phyloP scores from a whole-genome alignment of 1,140 invertebrate species.

The Drosophila littoralis region DNA sequence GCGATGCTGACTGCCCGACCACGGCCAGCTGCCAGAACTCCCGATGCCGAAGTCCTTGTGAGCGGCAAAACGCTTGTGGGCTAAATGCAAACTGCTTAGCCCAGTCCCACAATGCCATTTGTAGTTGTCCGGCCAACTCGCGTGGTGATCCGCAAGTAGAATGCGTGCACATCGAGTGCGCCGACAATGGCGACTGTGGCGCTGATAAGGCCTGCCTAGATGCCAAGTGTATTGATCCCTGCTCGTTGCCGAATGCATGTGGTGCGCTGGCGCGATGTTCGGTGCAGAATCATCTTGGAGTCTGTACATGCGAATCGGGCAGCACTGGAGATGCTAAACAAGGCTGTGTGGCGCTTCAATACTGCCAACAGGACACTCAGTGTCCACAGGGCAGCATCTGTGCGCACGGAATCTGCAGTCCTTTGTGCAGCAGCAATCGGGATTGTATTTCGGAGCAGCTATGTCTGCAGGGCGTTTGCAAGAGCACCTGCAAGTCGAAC shows the following conservation, averaged over 20 bases:
- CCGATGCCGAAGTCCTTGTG: constrained; percentile 92
- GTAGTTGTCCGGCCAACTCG: constrained; percentile 91
- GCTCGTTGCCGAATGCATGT: constrained; percentile 91
- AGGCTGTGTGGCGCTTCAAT: constrained; percentile 91
- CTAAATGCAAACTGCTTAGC: constrained; percentile 90
- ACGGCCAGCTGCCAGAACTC: constrained; percentile 91
- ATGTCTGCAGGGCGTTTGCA: constrained; percentile 91
- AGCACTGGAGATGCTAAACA: constrained; percentile 93
- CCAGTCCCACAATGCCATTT: constrained; percentile 88
- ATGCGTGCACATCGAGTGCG: constrained; percentile 91
- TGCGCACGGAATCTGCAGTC: constrained; percentile 91
- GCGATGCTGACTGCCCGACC: constrained; percentile 91
- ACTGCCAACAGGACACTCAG: constrained; percentile 90
- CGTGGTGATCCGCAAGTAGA: constrained; percentile 89
- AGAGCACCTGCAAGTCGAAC: constrained; percentile 91
- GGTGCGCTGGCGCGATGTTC: constrained; percentile 91
- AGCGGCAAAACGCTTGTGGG: constrained; percentile 88
- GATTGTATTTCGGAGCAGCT: constrained; percentile 93
- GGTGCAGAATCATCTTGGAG: constrained; percentile 89
- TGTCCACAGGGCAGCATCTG: constrained; percentile 93
- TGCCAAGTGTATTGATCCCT: constrained; percentile 92
- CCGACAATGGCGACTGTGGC: constrained; percentile 91
- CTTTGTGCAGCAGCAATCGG: constrained; percentile 90
- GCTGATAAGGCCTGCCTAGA: constrained; percentile 90
- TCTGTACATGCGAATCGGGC: constrained; percentile 92